Evolutionary conservation across 1,140 invertebrate species (phyloP), one percentile per base, ranked within the genome.

Genomic region (Pemphigus obesinymphae): DNA sequence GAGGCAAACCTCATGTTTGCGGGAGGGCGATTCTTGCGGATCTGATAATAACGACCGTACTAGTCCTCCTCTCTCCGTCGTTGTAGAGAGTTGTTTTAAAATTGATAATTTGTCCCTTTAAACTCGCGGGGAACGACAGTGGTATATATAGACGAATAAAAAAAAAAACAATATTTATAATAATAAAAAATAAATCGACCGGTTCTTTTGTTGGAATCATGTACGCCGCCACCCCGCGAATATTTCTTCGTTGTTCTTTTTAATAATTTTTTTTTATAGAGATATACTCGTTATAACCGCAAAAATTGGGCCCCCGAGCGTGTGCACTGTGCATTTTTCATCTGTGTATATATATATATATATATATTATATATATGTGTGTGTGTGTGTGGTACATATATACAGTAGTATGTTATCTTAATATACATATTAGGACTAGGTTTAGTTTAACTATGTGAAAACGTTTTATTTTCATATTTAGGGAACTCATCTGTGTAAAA

Each of bases 101-200:
- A 78, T 78, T 78, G 75, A 78, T 78, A 78, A 78, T 78, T 78
- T 61, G 75, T 78, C 75, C 75, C 75, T 78, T 78, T 78, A 78
- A 78, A 78, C 75, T 58, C 50, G 75, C 50, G 50, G 29, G 75
- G 43, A 10, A 7, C 45, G 37, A 43, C n/a, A 5, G 37, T 17
- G 37, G n/a, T n/a, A n/a, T n/a, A n/a, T n/a, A n/a, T 3, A n/a
- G 10, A 23, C 23, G 43, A n/a, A 6, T 23, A 68, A 43, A 66
- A 34, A 66, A 37, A 66, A 37, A 20, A 37, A 68, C n/a, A n/a
- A 43, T 45, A 15, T 15, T 26, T n/a, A 68, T 40, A 43, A 40
- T 40, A 26, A 58, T 40, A 61, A 40, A 26, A 61, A 78, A 48
- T 40, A 78, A 78, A 78, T 61, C 75, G 75, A 78, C 75, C 55